Percentiles rank a stretch among this genome's conserved stretches.
phyloP scores from a whole-genome alignment of 2,797 vertebrate genomes.

The Oryzias dopingdopingensis region DNA sequence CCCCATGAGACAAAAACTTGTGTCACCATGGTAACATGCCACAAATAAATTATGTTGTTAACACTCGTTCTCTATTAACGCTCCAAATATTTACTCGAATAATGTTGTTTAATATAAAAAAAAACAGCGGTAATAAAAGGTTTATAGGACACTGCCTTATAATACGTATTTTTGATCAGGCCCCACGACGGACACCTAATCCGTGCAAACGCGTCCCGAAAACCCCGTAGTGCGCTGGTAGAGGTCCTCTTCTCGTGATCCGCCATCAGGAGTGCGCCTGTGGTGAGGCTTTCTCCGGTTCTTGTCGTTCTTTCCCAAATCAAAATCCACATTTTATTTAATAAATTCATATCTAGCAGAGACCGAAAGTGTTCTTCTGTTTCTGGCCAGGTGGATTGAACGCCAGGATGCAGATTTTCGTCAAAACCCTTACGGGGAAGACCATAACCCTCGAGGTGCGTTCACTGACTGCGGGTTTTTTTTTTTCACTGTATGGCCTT shows the following conservation, averaged over 20 bases:
- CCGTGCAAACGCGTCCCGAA: constrained; percentile 66
- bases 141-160: not conserved
- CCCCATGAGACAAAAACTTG: not conserved
- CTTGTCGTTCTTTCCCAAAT: accelerated
- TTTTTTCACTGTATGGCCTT: not conserved
- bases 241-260: constrained; percentile 78
- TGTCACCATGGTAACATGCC: constrained; percentile 36
- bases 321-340: not conserved
- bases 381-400: constrained; percentile 66
- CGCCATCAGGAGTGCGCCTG: constrained; percentile 81
- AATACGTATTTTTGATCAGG: constrained; percentile 51
- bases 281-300: constrained; percentile 67
- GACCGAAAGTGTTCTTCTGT: not conserved
- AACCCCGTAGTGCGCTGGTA: constrained; percentile 73
- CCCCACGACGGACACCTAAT: constrained; percentile 14
- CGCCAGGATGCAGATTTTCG: constrained; percentile 92
- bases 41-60: not conserved
- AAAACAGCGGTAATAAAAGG: not conserved
- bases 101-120: too few relatives aligned
- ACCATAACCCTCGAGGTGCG: constrained; percentile 91
- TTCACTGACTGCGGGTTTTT: not conserved
- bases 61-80: too few relatives aligned
- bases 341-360: too few relatives aligned
- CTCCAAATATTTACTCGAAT: too few relatives aligned
- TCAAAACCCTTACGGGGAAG: constrained; percentile 97